phyloP scores from a whole-genome alignment of 2,113 vertebrate species.

The Elachura formosa region DNA sequence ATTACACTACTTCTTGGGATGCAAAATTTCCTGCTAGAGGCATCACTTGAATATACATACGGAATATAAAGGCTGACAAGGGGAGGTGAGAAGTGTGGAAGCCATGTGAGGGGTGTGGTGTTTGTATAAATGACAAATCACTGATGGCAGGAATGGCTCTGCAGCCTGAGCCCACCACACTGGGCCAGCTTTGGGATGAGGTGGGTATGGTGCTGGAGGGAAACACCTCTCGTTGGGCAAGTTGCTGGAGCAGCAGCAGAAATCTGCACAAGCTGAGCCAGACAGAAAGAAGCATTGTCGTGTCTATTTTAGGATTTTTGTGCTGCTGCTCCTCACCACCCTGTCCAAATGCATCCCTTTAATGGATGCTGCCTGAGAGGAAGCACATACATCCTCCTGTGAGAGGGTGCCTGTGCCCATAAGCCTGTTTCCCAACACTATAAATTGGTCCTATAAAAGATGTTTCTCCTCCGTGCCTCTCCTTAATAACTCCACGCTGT shows the following conservation, averaged over 20 bases:
- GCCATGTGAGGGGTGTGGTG: fast-evolving
- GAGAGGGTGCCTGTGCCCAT: neutral
- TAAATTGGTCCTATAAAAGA: slow-evolving; percentile 21
- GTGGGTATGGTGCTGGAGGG: neutral
- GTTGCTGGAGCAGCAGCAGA: neutral
- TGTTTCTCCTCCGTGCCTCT: neutral
- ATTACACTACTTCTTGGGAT: neutral
- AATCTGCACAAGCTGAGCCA: neutral
- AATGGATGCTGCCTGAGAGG: neutral
- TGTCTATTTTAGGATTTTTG: slow-evolving; percentile 8
- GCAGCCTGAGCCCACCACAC: fast-evolving
- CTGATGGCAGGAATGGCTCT: neutral
- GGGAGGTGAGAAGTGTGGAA: neutral
- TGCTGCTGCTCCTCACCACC: neutral
- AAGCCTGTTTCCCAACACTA: neutral
- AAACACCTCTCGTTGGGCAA: neutral
- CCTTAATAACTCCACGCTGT: neutral
- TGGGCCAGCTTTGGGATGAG: neutral
- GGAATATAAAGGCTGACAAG: neutral
- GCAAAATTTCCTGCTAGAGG: neutral
- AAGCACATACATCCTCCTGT: neutral
- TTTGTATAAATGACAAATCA: neutral
- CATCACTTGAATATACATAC: neutral
- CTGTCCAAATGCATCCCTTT: neutral
- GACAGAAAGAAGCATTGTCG: neutral